Conservation (phyloP, 2,797 vertebrate genomes). For the Catostomus latipinnis region DNA sequence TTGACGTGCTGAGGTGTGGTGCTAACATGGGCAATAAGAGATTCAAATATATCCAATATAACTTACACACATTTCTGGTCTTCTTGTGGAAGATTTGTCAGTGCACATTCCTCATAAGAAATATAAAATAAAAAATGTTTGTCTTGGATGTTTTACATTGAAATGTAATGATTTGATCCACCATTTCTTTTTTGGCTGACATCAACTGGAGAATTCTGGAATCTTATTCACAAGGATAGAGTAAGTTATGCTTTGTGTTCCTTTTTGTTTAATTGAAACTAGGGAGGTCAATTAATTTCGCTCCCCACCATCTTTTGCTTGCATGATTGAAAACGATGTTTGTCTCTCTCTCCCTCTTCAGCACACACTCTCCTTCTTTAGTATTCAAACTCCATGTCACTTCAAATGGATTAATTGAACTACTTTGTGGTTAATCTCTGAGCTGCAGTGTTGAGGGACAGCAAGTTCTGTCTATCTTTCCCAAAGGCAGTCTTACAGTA, state of each 20-base stretch:
- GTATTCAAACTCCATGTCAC: slow-evolving; percentile 78
- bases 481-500: not conserved
- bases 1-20: too few relatives aligned
- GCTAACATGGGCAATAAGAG: not conserved
- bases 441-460: slow-evolving; percentile 76
- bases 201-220: slow-evolving; percentile 21
- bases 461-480: slow-evolving; percentile 7
- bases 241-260: slow-evolving; percentile 77
- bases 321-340: slow-evolving; percentile 77
- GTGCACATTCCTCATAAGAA: too few relatives aligned
- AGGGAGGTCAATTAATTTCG: slow-evolving; percentile 82
- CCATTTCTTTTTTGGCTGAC: slow-evolving; percentile 56
- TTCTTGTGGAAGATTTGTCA: too few relatives aligned
- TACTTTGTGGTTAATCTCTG: slow-evolving; percentile 82
- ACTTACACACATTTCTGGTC: too few relatives aligned
- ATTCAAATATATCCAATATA: not conserved
- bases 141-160: too few relatives aligned
- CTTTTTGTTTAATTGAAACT: slow-evolving; percentile 82
- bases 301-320: slow-evolving; percentile 76
- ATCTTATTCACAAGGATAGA: slow-evolving; percentile 22
- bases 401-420: slow-evolving; percentile 81
- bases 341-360: slow-evolving; percentile 61
- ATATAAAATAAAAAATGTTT: too few relatives aligned
- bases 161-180: slow-evolving; percentile 47
- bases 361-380: slow-evolving; percentile 65